Conservation (phyloP, 2,113 vertebrate genomes). For the Pterophyllum scalare region DNA sequence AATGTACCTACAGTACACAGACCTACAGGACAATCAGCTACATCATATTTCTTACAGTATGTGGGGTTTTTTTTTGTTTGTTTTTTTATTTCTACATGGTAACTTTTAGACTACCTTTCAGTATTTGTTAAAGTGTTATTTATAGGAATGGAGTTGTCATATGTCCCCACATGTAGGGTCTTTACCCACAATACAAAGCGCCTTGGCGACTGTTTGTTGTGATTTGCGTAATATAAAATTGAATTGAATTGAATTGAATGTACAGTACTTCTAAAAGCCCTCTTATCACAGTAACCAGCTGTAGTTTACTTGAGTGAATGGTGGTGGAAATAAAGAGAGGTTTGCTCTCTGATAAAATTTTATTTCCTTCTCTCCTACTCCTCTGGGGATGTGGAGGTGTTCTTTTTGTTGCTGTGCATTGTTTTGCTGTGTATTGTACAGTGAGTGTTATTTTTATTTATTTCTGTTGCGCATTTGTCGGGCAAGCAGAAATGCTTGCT, state of each 20-base stretch:
- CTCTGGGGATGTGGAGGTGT: conserved; percentile 29
- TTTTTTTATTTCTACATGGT: neutral
- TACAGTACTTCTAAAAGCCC: neutral
- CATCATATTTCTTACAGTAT: neutral
- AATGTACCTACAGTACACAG: neutral
- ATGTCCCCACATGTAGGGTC: neutral
- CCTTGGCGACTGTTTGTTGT: no score
- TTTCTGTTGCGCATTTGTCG: conserved; percentile 48
- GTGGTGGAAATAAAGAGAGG: conserved; percentile 21
- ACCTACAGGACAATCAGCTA: neutral
- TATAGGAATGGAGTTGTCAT: neutral
- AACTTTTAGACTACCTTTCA: neutral
- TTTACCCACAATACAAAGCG: no score
- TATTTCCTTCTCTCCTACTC: conserved; percentile 7
- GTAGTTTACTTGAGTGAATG: conserved; percentile 9
- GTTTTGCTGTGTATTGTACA: conserved; percentile 24
- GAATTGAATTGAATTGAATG: no score
- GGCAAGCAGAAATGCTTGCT: conserved; percentile 38
- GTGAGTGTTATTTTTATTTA: neutral
- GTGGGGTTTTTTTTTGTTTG: rapidly evolving
- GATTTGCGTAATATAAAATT: no score
- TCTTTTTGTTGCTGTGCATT: conserved; percentile 33
- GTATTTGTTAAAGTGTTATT: neutral
- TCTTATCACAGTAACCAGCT: neutral
- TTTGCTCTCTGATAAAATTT: conserved; percentile 11